Evolutionary conservation across 2,888 invertebrate genomes (phyloP), one percentile per base, ranked within the genome.

Genomic region (Drosophila siamana): DNA sequence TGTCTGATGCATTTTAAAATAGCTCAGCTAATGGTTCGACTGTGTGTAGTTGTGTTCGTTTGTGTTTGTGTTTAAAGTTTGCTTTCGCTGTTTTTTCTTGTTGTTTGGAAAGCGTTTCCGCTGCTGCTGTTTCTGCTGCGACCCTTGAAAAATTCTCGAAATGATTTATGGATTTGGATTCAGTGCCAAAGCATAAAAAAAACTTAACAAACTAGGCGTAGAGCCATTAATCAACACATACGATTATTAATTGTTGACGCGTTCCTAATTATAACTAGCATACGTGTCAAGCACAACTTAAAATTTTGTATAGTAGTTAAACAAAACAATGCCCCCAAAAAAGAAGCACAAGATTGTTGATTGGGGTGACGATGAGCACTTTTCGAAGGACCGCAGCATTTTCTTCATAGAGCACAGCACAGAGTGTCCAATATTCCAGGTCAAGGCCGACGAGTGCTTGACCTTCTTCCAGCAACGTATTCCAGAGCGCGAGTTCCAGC

Each of bases 381-480:
- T 91, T 47, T 67, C 77, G 19, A 86, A 89, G 60, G 89, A 87
- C 8, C 92, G 92, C n/a, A 84, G 79, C 9, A 89, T 92, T 26
- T 67, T 91, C 60, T 89, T 82, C 55, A 88, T 92, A 0, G 92
- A 92, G 43, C 90, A 91, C 68, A 87, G 89, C 8, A 46, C 69
- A 4, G 91, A 92, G 63, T 92, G 92, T 38, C 91, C 91, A 28
- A 89, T 92, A 41, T 92, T 90, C 41, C 67, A 80, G 24, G 69
- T 56, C 0, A 91, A 91, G 51, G 91, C 92, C 2, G 80, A 89
- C 0, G 90, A 91, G 48, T 88, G 90, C 11, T 24, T 72, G 0
- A 26, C 47, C 3, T 91, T 75, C 47, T 61, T 92, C 22, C 66
- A 82, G 66, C 30, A 68, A 0, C 50, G 74, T 22, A 85, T 89